Evolutionary conservation across 2,797 vertebrate genomes (phyloP), one percentile per base, ranked within the genome.

Genomic region (Lates japonicus): DNA sequence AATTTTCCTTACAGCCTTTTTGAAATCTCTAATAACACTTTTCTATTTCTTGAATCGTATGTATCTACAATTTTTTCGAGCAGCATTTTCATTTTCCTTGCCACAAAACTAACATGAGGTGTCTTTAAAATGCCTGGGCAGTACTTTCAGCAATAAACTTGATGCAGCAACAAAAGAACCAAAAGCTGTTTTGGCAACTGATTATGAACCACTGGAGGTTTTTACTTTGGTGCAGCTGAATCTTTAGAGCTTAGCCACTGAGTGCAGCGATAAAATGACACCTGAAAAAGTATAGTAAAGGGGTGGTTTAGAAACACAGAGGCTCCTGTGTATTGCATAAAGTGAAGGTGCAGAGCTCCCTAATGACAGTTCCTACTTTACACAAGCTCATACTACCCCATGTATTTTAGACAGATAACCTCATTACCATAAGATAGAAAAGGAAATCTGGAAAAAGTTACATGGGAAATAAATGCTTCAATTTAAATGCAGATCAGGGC

Each of bases 401-500:
- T 69, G 48, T 37, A 57, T 73, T 77, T 84, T 10, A 57, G 48
- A 61, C 31, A 51, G 20, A n/a, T n/a, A n/a, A 39, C n/a, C 42
- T 63, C 29, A 71, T 71, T 57, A 82, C 16, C 31, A 60, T 62
- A 54, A 22, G n/a, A n/a, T n/a, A 71, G 22, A 68, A 42, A 37
- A 51, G 17, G 14, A 49, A 72, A 58, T 12, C 25, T 44, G n/a
- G 37, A 72, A 68, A 61, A 42, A 13, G 51, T 70, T 62, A 51
- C 6, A 0, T 60, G 33, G 37, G 29, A 70, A 61, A 31, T 2
- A 62, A 46, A 63, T 41, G 42, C n/a, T n/a, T n/a, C n/a, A n/a
- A 57, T 84, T 79, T 67, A 75, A 81, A 67, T 62, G 48, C 48
- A 70, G 13, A 60, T 37, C 5, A 41, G 4, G 11, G 17, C 49